These are phyloP conservation scores for Lophotis ruficrista DNA, from an alignment of 2,113 vertebrate species.

Conservation along the genomic window DNA sequence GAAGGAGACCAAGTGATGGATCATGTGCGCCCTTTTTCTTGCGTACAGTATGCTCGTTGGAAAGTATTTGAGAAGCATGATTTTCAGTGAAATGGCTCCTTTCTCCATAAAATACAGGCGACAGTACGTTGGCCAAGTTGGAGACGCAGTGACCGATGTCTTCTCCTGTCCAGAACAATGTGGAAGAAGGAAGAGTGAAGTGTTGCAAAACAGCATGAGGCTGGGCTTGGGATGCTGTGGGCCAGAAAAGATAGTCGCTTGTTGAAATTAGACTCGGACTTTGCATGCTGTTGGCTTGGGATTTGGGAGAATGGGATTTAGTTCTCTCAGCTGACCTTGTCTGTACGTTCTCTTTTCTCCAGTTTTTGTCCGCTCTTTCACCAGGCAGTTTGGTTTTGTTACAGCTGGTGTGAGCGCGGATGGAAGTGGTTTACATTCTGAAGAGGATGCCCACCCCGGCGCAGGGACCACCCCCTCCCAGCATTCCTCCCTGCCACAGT, in stretches of 20 bases:
- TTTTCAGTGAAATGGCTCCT: not conserved
- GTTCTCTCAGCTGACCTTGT: rapidly evolving
- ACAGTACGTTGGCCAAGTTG: rapidly evolving
- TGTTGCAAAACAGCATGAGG: rapidly evolving
- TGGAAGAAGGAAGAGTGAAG: not conserved
- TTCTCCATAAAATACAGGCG: rapidly evolving
- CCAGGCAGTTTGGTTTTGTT: rapidly evolving
- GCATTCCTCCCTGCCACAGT: not conserved
- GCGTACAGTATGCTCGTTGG: not conserved
- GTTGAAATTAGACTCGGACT: not conserved
- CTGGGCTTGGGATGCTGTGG: not conserved
- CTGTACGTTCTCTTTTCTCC: not conserved
- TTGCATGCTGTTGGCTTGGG: not conserved
- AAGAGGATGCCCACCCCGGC: not conserved
- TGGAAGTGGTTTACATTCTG: not conserved
- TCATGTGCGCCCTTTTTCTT: not conserved
- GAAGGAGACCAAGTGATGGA: not conserved
- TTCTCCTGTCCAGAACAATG: rapidly evolving
- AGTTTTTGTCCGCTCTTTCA: rapidly evolving
- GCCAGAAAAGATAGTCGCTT: not conserved
- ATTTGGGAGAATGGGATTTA: not conserved
- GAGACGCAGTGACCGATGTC: rapidly evolving
- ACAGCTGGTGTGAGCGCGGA: rapidly evolving
- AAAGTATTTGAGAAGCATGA: not conserved
- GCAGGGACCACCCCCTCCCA: not conserved